Evolutionary conservation across 2,113 vertebrate species (phyloP).

Genomic region (Ceuthmochares aereus): DNA sequence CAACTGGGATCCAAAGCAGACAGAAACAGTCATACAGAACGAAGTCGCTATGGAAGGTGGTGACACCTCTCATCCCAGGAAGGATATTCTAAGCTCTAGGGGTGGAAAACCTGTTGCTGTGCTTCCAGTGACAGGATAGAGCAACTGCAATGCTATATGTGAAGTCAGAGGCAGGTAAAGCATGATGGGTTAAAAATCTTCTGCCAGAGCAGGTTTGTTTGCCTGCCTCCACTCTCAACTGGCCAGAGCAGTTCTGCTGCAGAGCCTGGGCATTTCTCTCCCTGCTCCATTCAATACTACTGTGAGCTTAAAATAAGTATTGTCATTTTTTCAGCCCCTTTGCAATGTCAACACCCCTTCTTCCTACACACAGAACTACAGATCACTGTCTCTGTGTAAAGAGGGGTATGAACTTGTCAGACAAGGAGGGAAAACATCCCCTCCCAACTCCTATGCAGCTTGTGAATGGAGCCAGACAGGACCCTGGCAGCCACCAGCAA

Average conservation of each 20-base stretch:
- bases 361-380: neutral
- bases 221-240: neutral
- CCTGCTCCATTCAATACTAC: neutral
- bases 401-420: neutral
- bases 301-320: neutral
- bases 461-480: neutral
- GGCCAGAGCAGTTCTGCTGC: neutral
- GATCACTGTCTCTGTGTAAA: neutral
- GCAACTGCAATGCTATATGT: neutral
- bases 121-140: neutral
- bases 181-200: accelerated
- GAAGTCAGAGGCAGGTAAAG: neutral
- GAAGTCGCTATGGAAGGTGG: neutral
- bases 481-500: neutral
- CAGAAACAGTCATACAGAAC: neutral
- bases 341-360: neutral
- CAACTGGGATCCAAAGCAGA: neutral
- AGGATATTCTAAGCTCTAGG: neutral
- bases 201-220: neutral
- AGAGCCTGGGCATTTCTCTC: neutral
- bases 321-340: neutral
- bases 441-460: neutral
- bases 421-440: accelerated
- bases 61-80: neutral
- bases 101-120: neutral